Evolutionary conservation across 2,797 vertebrate genomes (phyloP).

Genomic region (Oreochromis grahami): DNA sequence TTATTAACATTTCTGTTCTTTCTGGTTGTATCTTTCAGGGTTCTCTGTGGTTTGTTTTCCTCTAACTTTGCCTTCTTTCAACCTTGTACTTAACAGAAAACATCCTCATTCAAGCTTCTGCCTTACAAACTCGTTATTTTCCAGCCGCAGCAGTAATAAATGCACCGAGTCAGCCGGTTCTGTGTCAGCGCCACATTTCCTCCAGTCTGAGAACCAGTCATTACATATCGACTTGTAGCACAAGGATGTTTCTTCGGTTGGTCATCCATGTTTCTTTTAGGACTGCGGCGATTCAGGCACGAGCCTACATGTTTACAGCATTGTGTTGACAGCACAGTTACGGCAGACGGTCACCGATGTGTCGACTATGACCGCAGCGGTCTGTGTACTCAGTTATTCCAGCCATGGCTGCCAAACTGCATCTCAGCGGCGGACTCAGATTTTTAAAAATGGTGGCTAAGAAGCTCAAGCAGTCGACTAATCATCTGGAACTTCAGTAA

Average conservation of each 20-base stretch:
- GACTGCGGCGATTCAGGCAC: neutral
- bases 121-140: neutral
- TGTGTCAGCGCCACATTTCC: neutral
- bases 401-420: neutral
- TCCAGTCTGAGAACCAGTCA: neutral
- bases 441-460: neutral
- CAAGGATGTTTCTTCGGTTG: neutral
- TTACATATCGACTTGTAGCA: neutral
- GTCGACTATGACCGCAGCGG: neutral
- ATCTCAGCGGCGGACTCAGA: neutral
- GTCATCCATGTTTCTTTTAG: accelerated
- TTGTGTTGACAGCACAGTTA: accelerated
- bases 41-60: neutral
- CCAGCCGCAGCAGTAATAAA: neutral
- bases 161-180: neutral
- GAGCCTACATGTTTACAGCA: neutral
- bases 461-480: neutral
- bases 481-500: neutral
- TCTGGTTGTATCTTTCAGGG: neutral
- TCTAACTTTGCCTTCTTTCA: neutral
- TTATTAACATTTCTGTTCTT: neutral
- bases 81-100: neutral
- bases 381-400: neutral
- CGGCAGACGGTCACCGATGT: neutral
- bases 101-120: neutral